Evolutionary conservation across 2,113 vertebrate genomes (phyloP).

Genomic region (Strix uralensis): DNA sequence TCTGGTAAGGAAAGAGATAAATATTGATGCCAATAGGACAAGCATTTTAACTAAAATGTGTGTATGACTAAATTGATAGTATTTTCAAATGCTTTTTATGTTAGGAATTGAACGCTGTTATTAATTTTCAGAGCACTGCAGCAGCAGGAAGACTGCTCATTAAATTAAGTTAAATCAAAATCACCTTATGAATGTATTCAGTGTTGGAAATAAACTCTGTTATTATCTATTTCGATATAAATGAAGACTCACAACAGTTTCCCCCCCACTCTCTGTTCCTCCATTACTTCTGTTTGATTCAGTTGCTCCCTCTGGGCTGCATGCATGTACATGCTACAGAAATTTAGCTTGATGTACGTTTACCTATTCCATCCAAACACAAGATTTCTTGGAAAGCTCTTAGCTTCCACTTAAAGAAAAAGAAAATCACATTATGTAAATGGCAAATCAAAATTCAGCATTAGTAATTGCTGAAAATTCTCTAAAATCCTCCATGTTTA

Average conservation of each 20-base stretch:
- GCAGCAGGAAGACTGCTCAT: not conserved
- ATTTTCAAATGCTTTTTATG: not conserved
- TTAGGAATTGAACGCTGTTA: not conserved
- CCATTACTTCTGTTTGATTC: not conserved
- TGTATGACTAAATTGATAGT: not conserved
- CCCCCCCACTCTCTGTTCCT: not conserved
- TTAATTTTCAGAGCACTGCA: not conserved
- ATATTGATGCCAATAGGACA: not conserved
- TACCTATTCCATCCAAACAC: not conserved
- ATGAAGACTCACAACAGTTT: not conserved
- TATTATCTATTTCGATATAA: not conserved
- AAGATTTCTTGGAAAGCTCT: slow-evolving; percentile 9
- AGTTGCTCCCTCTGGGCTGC: not conserved
- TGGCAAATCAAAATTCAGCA: slow-evolving; percentile 24
- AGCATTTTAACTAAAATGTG: not conserved
- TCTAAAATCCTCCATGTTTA: not conserved
- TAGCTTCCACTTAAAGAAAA: not conserved
- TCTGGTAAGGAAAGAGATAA: not conserved
- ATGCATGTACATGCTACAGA: not conserved
- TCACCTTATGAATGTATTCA: not conserved
- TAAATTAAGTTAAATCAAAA: not conserved
- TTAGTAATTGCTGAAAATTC: slow-evolving; percentile 3
- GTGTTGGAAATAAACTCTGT: not conserved
- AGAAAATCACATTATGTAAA: slow-evolving; percentile 36
- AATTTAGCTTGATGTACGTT: not conserved